These are phyloP conservation scores for Geotrypetes seraphini DNA, from an alignment of 2,797 vertebrate species.

Conservation along the genomic window DNA sequence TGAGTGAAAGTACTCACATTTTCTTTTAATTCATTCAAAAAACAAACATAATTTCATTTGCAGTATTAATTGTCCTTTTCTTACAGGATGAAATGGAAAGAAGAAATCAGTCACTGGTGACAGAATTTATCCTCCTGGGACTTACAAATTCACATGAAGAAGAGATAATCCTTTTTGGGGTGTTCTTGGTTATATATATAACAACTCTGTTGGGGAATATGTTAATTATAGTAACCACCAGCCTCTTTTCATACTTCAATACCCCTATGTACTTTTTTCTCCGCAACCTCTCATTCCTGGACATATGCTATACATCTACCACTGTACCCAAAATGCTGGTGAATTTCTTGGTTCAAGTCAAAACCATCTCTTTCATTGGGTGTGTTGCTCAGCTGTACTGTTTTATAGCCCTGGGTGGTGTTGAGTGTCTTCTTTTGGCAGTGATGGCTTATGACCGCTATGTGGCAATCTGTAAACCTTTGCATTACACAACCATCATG, in stretches of 20 bases:
- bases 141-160: neutral
- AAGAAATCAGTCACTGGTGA: neutral
- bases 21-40: no score
- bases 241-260: neutral
- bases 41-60: no score
- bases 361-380: neutral
- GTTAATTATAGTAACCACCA: neutral
- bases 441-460: constrained; percentile 6
- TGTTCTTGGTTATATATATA: neutral
- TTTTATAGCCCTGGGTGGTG: constrained; percentile 1
- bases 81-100: no score
- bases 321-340: constrained; percentile 5
- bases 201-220: neutral
- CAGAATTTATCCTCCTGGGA: neutral
- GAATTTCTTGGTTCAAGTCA: neutral
- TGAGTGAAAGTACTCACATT: no score
- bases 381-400: constrained; percentile 4
- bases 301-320: neutral
- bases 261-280: constrained; percentile 5
- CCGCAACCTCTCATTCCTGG: neutral
- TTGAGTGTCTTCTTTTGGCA: constrained; percentile 3
- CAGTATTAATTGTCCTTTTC: no score
- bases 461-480: constrained; percentile 4
- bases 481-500: constrained; percentile 1
- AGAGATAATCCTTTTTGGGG: neutral